phyloP scores from a whole-genome alignment of 2,113 vertebrate genomes.

The Pseudopipra pipra region DNA sequence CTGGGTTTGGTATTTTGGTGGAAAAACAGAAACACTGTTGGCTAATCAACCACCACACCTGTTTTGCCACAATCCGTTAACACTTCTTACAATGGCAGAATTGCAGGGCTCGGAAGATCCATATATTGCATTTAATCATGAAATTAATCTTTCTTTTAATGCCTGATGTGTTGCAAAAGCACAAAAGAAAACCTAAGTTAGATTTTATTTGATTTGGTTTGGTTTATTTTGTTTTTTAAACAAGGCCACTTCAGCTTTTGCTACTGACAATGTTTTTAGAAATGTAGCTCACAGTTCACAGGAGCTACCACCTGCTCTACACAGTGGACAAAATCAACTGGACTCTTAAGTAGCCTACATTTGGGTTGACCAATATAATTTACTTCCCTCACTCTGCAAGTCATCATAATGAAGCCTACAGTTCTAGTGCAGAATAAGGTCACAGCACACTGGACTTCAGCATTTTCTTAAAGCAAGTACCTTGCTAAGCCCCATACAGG shows the following conservation, averaged over 20 bases:
- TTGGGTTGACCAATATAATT: neutral
- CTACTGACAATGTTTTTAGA: neutral
- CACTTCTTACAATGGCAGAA: neutral
- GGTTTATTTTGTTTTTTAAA: neutral
- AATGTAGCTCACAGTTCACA: neutral
- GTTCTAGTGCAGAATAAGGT: neutral
- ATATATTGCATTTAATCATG: fast-evolving
- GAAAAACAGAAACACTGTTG: neutral
- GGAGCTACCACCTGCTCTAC: neutral
- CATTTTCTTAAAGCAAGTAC: neutral
- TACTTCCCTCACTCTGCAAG: neutral
- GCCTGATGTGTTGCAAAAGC: neutral
- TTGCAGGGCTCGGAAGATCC: neutral
- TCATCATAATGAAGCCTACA: neutral
- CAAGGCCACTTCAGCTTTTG: neutral
- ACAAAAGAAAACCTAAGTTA: neutral
- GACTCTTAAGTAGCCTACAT: neutral
- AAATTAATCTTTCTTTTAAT: neutral
- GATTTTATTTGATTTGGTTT: neutral
- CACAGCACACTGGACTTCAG: neutral
- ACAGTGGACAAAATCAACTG: neutral
- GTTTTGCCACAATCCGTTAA: neutral
- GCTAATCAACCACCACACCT: neutral
- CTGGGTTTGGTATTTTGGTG: neutral
- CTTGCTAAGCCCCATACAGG: neutral